Evolutionary conservation across 2,797 vertebrate genomes (phyloP).

Genomic region (Rhynchotus rufescens): DNA sequence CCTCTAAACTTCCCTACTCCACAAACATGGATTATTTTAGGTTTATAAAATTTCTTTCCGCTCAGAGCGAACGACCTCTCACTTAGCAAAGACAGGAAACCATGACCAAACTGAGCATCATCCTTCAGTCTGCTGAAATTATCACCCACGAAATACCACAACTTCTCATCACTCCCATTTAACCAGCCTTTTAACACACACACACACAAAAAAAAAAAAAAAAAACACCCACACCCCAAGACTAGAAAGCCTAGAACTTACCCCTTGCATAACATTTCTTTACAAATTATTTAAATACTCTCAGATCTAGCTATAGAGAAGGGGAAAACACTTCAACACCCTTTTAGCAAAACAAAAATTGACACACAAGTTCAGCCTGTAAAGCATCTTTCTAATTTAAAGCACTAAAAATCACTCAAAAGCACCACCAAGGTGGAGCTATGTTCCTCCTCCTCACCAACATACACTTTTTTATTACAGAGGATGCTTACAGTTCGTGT

Average conservation of each 20-base stretch:
- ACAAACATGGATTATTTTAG: not conserved
- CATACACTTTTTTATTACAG: no score
- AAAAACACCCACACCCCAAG: no score
- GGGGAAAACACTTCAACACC: not conserved
- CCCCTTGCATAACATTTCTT: not conserved
- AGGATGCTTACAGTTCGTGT: not conserved
- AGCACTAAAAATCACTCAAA: not conserved
- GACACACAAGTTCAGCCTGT: not conserved
- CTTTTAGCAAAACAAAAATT: not conserved
- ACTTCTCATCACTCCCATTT: not conserved
- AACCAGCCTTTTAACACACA: not conserved
- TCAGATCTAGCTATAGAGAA: not conserved
- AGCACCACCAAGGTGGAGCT: accelerated
- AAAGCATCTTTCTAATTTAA: not conserved
- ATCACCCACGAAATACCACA: not conserved
- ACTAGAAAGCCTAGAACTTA: not conserved
- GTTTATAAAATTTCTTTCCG: not conserved
- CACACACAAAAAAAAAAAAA: no score
- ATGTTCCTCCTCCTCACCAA: not conserved
- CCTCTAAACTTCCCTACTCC: not conserved
- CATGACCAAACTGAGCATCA: not conserved
- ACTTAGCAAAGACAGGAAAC: not conserved
- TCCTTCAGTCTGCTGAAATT: not conserved
- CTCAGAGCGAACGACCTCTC: not conserved
- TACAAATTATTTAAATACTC: not conserved